These are phyloP conservation scores for Desoria tigrina DNA, from an alignment of 2,888 invertebrate species.

Conservation along the genomic window DNA sequence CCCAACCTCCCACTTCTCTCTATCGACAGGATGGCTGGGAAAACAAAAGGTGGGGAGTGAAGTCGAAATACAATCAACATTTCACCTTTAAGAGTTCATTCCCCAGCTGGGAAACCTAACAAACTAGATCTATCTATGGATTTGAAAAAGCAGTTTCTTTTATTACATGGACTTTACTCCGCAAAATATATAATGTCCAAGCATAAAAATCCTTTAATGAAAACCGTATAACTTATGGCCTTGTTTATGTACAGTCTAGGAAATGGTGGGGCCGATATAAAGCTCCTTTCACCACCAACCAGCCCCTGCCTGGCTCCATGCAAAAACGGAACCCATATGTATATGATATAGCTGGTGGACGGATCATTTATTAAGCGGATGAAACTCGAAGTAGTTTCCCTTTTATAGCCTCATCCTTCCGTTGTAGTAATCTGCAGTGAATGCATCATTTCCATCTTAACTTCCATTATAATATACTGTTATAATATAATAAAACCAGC, in stretches of 20 bases:
- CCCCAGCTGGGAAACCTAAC: not conserved
- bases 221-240: not conserved
- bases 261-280: no score
- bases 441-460: conserved; percentile 19
- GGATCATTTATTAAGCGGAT: conserved; percentile 24
- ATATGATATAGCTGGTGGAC: no score
- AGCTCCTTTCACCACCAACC: no score
- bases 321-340: no score
- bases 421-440: conserved; percentile 13
- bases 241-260: no score
- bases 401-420: conserved; percentile 20
- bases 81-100: conserved; percentile 9
- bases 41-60: conserved; percentile 14
- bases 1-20: no score
- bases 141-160: conserved; percentile 10
- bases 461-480: conserved; percentile 11
- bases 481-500: conserved; percentile 11
- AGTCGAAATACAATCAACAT: not conserved
- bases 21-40: not conserved
- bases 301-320: no score
- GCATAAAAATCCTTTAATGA: conserved; percentile 6
- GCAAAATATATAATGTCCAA: not conserved
- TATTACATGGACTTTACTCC: conserved; percentile 1
- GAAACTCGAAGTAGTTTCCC: conserved; percentile 19
- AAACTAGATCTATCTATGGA: not conserved